phyloP scores from a whole-genome alignment of 1,140 invertebrate genomes.

The Ceratosolen fusciceps region DNA sequence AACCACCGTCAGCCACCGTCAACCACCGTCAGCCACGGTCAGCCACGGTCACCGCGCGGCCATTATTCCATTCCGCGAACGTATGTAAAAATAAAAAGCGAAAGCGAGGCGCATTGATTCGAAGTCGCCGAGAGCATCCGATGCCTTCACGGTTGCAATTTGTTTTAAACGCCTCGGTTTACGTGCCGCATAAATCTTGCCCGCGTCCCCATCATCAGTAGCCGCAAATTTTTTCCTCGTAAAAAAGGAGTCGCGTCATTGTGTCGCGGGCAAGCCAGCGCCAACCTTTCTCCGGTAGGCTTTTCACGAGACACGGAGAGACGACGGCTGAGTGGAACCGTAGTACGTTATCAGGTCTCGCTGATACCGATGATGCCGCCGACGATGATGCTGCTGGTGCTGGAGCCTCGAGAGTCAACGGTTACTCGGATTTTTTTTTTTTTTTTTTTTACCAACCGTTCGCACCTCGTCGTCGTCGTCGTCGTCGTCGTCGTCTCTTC shows the following conservation, averaged over 20 bases:
- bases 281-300: not conserved
- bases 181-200: not conserved
- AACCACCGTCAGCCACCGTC: too few relatives aligned
- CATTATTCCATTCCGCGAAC: not conserved
- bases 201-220: not conserved
- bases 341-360: too few relatives aligned
- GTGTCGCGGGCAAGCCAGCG: not conserved
- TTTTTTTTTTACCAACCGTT: not conserved
- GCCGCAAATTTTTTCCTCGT: not conserved
- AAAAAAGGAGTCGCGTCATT: not conserved
- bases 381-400: not conserved
- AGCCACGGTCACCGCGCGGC: too few relatives aligned
- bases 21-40: too few relatives aligned
- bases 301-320: too few relatives aligned
- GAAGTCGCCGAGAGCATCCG: not conserved
- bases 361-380: too few relatives aligned
- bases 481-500: too few relatives aligned
- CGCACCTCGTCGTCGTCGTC: not conserved
- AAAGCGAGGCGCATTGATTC: not conserved
- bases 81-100: not conserved
- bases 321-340: too few relatives aligned
- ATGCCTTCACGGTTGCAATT: conserved; percentile 1
- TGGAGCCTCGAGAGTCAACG: not conserved
- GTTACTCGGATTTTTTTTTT: too few relatives aligned
- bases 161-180: not conserved